Evolutionary conservation across 2,797 vertebrate genomes (phyloP).

Genomic region (Sus cebifrons): DNA sequence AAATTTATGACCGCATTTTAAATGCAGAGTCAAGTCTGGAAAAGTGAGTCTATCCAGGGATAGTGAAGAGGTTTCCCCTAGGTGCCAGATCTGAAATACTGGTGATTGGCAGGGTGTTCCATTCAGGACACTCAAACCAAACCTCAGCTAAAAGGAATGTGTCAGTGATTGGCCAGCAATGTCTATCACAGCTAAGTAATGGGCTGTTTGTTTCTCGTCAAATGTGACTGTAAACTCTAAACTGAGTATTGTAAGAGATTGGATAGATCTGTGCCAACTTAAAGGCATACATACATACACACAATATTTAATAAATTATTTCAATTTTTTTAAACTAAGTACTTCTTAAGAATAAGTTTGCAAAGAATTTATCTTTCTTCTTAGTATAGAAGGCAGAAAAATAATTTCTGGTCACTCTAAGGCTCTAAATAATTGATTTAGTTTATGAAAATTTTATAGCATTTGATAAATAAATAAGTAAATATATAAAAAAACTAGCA

Average conservation of each 20-base stretch:
- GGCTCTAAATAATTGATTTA: constrained; percentile 31
- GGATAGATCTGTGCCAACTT: not conserved
- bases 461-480: constrained; percentile 9
- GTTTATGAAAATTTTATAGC: not conserved
- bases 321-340: not conserved
- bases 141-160: not conserved
- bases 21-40: not conserved
- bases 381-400: constrained; percentile 10
- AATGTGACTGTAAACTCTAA: constrained; percentile 28
- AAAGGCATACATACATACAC: not conserved
- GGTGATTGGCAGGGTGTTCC: not conserved
- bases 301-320: not conserved
- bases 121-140: not conserved
- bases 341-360: not conserved
- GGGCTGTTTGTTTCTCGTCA: not conserved
- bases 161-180: not conserved
- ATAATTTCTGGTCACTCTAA: not conserved
- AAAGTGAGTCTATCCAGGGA: not conserved
- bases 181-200: not conserved
- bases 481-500: not conserved
- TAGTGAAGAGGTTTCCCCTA: not conserved
- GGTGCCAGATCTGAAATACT: not conserved
- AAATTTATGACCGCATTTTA: not conserved
- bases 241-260: not conserved
- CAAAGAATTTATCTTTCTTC: not conserved